Percentiles rank a stretch among this genome's conserved stretches.
These are phyloP conservation scores for Chanos chanos DNA, from an alignment of 2,797 vertebrate genomes.

Conservation along the genomic window DNA sequence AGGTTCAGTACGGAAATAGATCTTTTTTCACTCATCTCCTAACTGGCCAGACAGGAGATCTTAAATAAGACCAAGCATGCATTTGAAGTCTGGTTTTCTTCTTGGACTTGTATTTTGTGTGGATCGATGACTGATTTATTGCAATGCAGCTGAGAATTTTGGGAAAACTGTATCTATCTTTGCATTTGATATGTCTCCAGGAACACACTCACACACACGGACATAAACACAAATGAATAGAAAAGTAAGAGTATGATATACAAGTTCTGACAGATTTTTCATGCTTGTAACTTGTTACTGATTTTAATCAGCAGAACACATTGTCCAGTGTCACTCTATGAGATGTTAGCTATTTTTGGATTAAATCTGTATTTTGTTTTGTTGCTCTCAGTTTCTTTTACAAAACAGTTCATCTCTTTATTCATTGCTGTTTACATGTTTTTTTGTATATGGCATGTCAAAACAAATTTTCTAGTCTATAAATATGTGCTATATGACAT, in stretches of 20 bases:
- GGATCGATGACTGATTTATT: conserved; percentile 29
- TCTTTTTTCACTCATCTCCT: neutral
- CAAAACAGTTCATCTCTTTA: too few relatives aligned
- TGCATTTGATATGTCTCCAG: conserved; percentile 1
- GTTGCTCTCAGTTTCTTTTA: too few relatives aligned
- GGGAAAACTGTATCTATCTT: conserved; percentile 20
- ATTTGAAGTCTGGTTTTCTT: conserved; percentile 28
- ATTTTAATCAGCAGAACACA: neutral
- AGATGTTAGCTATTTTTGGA: neutral
- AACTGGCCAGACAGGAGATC: neutral
- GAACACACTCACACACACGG: conserved; percentile 6
- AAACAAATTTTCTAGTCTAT: too few relatives aligned
- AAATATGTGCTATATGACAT: too few relatives aligned
- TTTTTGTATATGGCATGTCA: too few relatives aligned
- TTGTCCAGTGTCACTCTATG: neutral
- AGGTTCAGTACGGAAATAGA: too few relatives aligned
- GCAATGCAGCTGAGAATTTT: conserved; percentile 11
- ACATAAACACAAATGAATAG: conserved; percentile 4
- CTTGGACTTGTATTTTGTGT: conserved; percentile 7
- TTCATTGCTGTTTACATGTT: too few relatives aligned
- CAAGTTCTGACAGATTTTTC: conserved; percentile 7
- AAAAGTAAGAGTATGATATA: neutral
- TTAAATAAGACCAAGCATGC: neutral
- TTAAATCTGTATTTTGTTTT: too few relatives aligned
- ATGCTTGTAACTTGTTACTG: conserved; percentile 16